Conservation (phyloP, 2,888 invertebrate genomes). For the Cryptocephalus primarius region DNA sequence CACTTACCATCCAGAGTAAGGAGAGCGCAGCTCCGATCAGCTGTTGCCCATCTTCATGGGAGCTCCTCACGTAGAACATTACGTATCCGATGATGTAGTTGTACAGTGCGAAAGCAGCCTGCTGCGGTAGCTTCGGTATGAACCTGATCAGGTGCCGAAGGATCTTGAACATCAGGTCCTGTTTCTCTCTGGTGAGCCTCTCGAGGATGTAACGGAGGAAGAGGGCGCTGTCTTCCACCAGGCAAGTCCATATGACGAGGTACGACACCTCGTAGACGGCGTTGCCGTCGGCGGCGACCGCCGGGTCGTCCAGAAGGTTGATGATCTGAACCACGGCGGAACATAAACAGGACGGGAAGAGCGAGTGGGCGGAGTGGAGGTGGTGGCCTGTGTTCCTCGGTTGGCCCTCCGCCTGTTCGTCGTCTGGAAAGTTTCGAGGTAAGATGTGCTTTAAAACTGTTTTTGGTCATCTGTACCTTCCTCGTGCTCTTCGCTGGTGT, state of each 20-base stretch:
- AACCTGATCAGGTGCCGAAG: conserved; percentile 86
- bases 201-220: conserved; percentile 91
- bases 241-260: conserved; percentile 94
- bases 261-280: conserved; percentile 97
- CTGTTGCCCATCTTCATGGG: conserved; percentile 91
- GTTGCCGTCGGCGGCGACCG: conserved; percentile 86
- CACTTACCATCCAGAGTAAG: conserved; percentile 84
- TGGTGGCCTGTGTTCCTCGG: conserved; percentile 67
- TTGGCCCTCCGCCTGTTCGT: conserved; percentile 51
- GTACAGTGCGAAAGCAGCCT: conserved; percentile 95
- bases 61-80: conserved; percentile 97
- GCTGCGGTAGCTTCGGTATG: conserved; percentile 86
- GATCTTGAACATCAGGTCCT: conserved; percentile 89
- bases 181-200: conserved; percentile 83
- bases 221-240: conserved; percentile 79
- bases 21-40: conserved; percentile 91
- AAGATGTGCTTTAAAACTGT: background rate
- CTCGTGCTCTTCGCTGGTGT: conserved; percentile 76
- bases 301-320: conserved; percentile 88
- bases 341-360: conserved; percentile 95
- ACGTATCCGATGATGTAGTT: conserved; percentile 99
- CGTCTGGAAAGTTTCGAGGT: conserved; percentile 17
- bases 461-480: conserved; percentile 42
- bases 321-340: conserved; percentile 93
- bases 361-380: conserved; percentile 82